phyloP scores from a whole-genome alignment of 2,888 invertebrate species.

The Macrosiphum euphorbiae region DNA sequence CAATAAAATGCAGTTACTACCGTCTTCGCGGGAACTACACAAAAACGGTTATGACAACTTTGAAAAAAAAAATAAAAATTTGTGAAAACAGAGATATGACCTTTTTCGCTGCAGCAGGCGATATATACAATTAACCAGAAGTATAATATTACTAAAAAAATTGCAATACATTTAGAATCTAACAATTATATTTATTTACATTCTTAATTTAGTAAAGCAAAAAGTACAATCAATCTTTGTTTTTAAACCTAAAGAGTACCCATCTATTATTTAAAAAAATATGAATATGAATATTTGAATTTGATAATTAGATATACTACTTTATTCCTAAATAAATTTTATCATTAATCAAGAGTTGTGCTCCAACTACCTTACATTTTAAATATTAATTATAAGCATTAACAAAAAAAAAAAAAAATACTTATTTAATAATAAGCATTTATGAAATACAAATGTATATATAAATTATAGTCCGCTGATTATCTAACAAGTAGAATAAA shows the following conservation, averaged over 20 bases:
- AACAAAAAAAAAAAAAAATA: not conserved
- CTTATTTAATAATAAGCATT: slow-evolving; percentile 30
- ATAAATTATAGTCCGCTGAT: slow-evolving; percentile 55
- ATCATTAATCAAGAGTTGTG: not conserved
- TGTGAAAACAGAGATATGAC: too few relatives aligned
- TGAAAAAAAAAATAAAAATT: too few relatives aligned
- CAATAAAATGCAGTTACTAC: too few relatives aligned
- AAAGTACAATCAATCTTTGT: not conserved
- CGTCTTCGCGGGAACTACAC: too few relatives aligned
- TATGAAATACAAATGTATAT: not conserved
- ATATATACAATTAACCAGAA: too few relatives aligned
- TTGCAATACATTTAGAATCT: not conserved
- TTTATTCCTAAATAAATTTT: not conserved
- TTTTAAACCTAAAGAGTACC: not conserved
- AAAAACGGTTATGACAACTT: too few relatives aligned
- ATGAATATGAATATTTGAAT: not conserved
- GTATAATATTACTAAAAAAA: too few relatives aligned
- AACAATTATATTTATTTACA: not conserved
- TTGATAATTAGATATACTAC: not conserved
- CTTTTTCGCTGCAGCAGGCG: too few relatives aligned
- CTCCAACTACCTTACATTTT: slow-evolving; percentile 51
- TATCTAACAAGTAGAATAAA: slow-evolving; percentile 27
- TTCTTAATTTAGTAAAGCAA: not conserved
- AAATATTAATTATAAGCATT: slow-evolving; percentile 1
- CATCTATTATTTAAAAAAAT: not conserved